Evolutionary conservation across 2,797 vertebrate genomes (phyloP).

Genomic region (Crenichthys baileyi): DNA sequence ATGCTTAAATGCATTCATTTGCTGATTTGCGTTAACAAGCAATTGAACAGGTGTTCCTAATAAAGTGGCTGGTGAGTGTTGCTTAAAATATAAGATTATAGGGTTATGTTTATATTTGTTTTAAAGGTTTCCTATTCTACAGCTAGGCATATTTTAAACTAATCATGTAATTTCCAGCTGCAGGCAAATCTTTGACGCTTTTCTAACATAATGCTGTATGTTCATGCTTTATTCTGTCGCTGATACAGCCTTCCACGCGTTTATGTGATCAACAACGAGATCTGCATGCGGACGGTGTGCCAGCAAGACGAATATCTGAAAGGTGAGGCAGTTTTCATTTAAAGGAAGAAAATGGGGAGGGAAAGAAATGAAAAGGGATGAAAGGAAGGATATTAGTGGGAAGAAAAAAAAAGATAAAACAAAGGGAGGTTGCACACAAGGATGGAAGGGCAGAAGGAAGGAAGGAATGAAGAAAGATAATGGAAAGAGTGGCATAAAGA

Average conservation of each 20-base stretch:
- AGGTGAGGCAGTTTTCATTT: constrained; percentile 64
- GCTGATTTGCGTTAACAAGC: too few species aligned
- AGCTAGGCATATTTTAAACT: neutral
- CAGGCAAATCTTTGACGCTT: neutral
- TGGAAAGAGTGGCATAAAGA: too few species aligned
- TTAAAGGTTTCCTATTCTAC: neutral
- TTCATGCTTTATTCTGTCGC: constrained; percentile 25
- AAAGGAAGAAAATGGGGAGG: neutral
- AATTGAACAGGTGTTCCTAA: too few species aligned
- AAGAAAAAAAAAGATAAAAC: too few species aligned
- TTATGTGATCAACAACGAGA: constrained; percentile 86
- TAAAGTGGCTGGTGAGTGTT: too few species aligned
- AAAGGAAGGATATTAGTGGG: too few species aligned
- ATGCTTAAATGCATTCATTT: too few species aligned
- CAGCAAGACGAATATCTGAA: constrained; percentile 80
- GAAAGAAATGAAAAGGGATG: too few species aligned
- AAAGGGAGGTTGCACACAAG: too few species aligned
- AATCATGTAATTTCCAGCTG: neutral
- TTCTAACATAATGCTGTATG: neutral
- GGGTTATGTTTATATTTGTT: neutral
- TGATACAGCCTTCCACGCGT: constrained; percentile 77
- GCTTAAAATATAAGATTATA: neutral
- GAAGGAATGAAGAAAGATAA: too few species aligned
- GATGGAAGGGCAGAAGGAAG: too few species aligned
- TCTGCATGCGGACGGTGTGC: constrained; percentile 83